Evolutionary conservation across 1,140 invertebrate species (phyloP), one percentile per base, ranked within the genome.

Genomic region (Diachasma alloeum): DNA sequence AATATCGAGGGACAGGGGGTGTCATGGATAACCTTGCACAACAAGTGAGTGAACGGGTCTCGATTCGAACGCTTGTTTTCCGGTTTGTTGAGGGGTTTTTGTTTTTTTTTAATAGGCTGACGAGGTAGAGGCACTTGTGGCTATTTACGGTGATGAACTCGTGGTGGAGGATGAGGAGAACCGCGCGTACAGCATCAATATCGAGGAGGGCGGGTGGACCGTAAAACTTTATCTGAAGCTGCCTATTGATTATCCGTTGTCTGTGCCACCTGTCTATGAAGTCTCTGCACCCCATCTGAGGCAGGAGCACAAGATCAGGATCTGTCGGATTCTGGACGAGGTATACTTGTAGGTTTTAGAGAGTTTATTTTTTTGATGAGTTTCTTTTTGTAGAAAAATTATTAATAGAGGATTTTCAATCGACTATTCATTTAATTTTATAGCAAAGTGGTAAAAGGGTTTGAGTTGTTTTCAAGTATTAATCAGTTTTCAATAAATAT

Each of bases 71-170:
- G 31, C 6, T 31, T 17, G 48, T 71, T 3, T 70, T 39, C 10
- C 31, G 6, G 22, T 42, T 70, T 42, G 4, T 19, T 19, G 10
- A 10, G n/a, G 4, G 9, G 37, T 68, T 53, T 48, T 72, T 59
- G 17, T 59, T 22, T 72, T 19, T 37, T 56, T n/a, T 72, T n/a
- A 31, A 17, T 56, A 94, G 93, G 82, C 84, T 15, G 94, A 96
- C 81, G 95, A 96, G 90, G 90, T 95, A 44, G 93, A 95, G 88
- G 93, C 93, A 0, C 85, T 96, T 11, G 89, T 88, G 76, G 92
- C 95, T n/a, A 96, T 96, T 72, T 96, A 95, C 84, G 92, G 91
- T 4, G 88, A 92, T 63, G 93, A 95, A 80, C 96, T 93, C 92
- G 88, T 90, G 73, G 89, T 88, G 2, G 92, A 94, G 77, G 91